Evolutionary conservation across 2,888 invertebrate genomes (phyloP), one percentile per base, ranked within the genome.

Genomic region (Ethmia dodecea): DNA sequence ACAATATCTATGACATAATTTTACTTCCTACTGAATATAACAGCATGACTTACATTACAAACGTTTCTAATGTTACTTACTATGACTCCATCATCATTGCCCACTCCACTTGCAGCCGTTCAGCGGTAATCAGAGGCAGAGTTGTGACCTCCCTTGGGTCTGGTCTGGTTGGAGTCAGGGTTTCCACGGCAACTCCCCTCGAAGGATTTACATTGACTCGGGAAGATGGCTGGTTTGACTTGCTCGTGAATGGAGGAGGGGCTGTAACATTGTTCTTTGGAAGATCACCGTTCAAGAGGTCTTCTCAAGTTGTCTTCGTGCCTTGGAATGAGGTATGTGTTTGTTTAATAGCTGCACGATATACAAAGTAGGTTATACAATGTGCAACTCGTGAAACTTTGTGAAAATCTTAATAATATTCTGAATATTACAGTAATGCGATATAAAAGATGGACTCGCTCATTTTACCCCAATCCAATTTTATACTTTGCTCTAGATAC

Each of bases 171-270:
- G 99, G 99, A 18, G 98, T 98, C 5, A 90, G 98, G 47, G 98
- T 99, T 3, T 95, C 95, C 45, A 97, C 98, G 27, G 94, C 94
- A 37, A 95, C 95, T 3, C 94, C 97, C n/a, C 88, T 96, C 30
- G 98, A 97, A 87, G 99, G 99, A 9, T 98, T 97, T 80, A 99
- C 99, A 0, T 78, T 97, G 38, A 96, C 97, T 2, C 88, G 96
- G 40, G 95, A 95, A 49, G 96, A 96, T 57, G 96, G 96, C 31
- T 96, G 95, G 95, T 99, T 99, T 86, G 99, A 99, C 83, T 89
- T 99, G 32, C 89, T 99, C 64, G 98, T 99, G 10, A 99, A 99
- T 76, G 99, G 99, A n/a, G 99, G 99, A 1, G 98, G 98, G 0
- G 96, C 97, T 1, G 96, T 99, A 2, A 97, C 95, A 0, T 83